Base-by-base conservation (phyloP, 2,113 vertebrate genomes). In the Spea bombifrons region DNA sequence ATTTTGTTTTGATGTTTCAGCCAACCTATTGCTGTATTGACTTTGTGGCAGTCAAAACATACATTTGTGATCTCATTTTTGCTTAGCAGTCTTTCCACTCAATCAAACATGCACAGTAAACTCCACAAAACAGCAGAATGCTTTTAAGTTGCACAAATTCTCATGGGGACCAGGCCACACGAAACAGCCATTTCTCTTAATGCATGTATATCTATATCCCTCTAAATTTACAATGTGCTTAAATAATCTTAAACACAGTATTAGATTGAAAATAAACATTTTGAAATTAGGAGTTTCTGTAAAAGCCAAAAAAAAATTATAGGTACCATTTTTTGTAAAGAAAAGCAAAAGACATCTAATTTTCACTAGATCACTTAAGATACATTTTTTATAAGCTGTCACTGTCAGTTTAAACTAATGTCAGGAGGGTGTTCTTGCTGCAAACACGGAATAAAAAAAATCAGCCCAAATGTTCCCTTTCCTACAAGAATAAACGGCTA, bases 1-100 rank as follows among this genome's bases (percentile, higher is more conserved):
- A 95, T 94, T 94, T 92, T 97, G 93, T 96, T 96, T 94, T 95
- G 92, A 95, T 96, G 94, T 97, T 97, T 92, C 85, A 91, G 86
- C 84, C 61, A 86, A 92, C 88, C 92, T 93, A 92, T 94, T 92
- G 90, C 89, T 92, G 90, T 91, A 92, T 88, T 94, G 91, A 91
- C 91, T 91, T 84, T 88, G 91, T 89, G 82, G 90, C 89, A 94
- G 92, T 88, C 93, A 90, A 95, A 95, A 95, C 92, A 95, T 87
- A 91, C 88, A 91, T 93, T 91, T 94, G 91, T 94, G 94, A 92
- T 91, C 92, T 95, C 91, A 94, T 93, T 95, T 95, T 94, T 88
- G 85, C 66, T 83, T 80, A 87, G 79, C 81, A 64, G 83, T 86
- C 86, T 84, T 93, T 93, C 89, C 91, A 86, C 90, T 92, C 90